Evolutionary conservation across 2,113 vertebrate genomes (phyloP).

Genomic region (Pelodiscus sinensis): DNA sequence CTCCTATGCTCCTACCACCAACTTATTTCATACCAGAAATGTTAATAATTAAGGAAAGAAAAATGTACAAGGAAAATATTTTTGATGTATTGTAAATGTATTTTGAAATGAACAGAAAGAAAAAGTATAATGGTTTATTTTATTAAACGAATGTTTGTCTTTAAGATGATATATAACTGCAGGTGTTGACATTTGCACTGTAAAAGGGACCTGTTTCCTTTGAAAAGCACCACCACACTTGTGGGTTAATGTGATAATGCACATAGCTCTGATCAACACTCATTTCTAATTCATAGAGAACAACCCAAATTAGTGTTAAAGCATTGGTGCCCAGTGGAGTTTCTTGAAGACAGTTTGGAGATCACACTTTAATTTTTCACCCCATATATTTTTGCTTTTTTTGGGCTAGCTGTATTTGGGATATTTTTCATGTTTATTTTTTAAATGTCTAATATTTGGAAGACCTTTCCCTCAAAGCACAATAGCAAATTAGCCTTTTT

Average conservation of each 20-base stretch:
- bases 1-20: background rate
- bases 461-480: background rate
- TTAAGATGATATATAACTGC: slow-evolving; percentile 51
- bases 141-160: slow-evolving; percentile 71
- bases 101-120: slow-evolving; percentile 73
- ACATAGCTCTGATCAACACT: background rate
- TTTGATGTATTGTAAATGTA: slow-evolving; percentile 80
- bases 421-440: background rate
- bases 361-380: background rate
- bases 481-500: background rate
- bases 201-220: slow-evolving; percentile 36
- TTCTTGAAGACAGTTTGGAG: background rate
- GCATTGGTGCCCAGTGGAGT: rapidly evolving
- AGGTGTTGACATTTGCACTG: slow-evolving; percentile 64
- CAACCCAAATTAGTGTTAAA: background rate
- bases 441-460: background rate
- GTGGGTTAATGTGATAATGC: background rate
- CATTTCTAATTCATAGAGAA: background rate
- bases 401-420: background rate
- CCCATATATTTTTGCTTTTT: background rate
- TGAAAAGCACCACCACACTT: slow-evolving; percentile 38
- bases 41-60: slow-evolving; percentile 4
- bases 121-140: slow-evolving; percentile 73
- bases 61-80: slow-evolving; percentile 74
- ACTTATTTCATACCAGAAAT: background rate